phyloP scores from a whole-genome alignment of 92 coral and sea anemone genomes.

The Porites cylindrica region DNA sequence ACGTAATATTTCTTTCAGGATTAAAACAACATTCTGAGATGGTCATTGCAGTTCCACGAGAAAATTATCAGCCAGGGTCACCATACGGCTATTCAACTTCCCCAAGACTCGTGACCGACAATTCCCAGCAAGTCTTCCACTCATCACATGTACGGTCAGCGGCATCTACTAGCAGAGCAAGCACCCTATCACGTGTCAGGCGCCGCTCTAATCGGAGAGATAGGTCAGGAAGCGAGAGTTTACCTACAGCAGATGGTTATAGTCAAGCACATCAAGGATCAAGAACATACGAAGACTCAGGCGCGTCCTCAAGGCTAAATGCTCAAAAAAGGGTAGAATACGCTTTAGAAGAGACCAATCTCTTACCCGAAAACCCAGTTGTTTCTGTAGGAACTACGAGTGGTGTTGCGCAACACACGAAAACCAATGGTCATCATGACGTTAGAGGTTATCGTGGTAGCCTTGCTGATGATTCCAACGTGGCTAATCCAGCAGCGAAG shows the following conservation, averaged over 20 bases:
- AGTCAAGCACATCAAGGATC: conserved; percentile 5
- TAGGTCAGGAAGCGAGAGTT: background rate
- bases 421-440: background rate
- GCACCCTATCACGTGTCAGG: background rate
- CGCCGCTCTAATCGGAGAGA: background rate
- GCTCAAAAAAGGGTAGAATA: background rate
- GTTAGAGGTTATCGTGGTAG: background rate
- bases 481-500: background rate
- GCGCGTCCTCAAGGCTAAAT: background rate
- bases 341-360: background rate
- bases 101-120: conserved; percentile 4
- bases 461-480: background rate
- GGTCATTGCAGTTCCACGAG: background rate
- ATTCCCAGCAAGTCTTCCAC: background rate
- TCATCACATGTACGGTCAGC: background rate
- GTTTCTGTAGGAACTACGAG: background rate
- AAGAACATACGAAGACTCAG: background rate
- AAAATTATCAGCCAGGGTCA: conserved; percentile 6
- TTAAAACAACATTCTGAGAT: conserved; percentile 28
- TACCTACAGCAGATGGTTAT: background rate
- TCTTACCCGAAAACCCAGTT: background rate
- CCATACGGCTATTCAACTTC: conserved; percentile 3
- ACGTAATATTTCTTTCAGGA: background rate
- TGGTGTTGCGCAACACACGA: background rate
- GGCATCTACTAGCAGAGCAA: background rate